phyloP scores from a whole-genome alignment of 1,140 invertebrate species.

The Diachasma alloeum region DNA sequence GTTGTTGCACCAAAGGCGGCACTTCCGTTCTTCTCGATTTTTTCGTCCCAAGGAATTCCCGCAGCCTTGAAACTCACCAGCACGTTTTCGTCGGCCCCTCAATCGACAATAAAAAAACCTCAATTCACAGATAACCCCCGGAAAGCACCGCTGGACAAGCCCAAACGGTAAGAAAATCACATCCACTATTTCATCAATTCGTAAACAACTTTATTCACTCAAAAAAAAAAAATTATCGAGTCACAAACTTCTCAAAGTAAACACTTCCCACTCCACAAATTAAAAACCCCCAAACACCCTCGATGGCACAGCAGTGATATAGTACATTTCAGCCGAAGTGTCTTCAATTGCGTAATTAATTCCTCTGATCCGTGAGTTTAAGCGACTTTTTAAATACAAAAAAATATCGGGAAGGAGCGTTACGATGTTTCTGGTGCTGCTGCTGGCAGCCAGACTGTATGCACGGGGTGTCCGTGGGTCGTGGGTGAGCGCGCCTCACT shows the following conservation, averaged over 20 bases:
- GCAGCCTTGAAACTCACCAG: background rate
- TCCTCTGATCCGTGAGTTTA: background rate
- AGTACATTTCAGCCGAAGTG: background rate
- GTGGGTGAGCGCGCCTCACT: conserved; percentile 24
- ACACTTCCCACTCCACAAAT: background rate
- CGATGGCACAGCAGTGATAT: background rate
- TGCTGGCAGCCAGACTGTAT: conserved; percentile 29
- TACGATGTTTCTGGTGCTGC: conserved; percentile 22
- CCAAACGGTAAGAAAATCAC: background rate
- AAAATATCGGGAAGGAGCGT: background rate
- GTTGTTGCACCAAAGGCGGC: background rate
- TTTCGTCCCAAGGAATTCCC: background rate
- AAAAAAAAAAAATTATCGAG: too few relatives aligned
- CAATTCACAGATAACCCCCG: background rate
- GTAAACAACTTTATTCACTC: too few relatives aligned
- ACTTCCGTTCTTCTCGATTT: background rate
- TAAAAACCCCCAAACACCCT: background rate
- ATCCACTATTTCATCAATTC: background rate
- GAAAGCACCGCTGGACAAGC: background rate
- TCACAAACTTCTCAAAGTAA: too few relatives aligned
- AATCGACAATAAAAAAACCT: background rate
- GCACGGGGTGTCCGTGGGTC: conserved; percentile 24
- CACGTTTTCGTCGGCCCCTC: background rate
- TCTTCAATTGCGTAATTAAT: background rate
- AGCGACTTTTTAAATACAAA: background rate